Evolutionary conservation across 2,888 invertebrate species (phyloP).

Genomic region (Aphodius sticticus): DNA sequence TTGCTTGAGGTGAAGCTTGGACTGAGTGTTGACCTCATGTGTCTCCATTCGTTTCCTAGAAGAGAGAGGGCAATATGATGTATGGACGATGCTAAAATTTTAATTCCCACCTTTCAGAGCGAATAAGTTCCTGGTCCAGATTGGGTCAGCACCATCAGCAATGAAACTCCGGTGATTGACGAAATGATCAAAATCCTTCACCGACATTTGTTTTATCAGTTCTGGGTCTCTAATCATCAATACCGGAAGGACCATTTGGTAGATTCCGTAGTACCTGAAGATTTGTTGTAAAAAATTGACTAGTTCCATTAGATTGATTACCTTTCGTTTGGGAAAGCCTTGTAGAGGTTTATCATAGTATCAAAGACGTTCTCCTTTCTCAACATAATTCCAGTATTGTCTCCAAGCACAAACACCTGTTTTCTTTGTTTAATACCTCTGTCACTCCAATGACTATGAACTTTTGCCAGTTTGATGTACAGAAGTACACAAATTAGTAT

Average conservation of each 20-base stretch:
- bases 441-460: conserved; percentile 36
- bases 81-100: background rate
- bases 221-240: conserved; percentile 66
- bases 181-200: conserved; percentile 69
- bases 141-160: conserved; percentile 57
- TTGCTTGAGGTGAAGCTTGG: conserved; percentile 53
- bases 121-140: conserved; percentile 60
- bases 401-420: conserved; percentile 36
- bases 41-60: conserved; percentile 46
- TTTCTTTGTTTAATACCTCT: conserved; percentile 32
- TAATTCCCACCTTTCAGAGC: conserved; percentile 28
- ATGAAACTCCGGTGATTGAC: conserved; percentile 56
- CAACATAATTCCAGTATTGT: conserved; percentile 28
- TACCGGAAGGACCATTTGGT: conserved; percentile 52
- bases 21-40: conserved; percentile 53
- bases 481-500: background rate
- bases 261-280: conserved; percentile 35
- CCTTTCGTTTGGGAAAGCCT: conserved; percentile 34
- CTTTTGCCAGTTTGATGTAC: conserved; percentile 29
- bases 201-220: conserved; percentile 65
- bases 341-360: conserved; percentile 25
- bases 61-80: background rate
- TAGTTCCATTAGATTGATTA: too few species aligned
- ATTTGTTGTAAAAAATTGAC: too few species aligned
- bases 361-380: conserved; percentile 25